Conservation (phyloP, 2,888 invertebrate species). For the Melanophora roralis region DNA sequence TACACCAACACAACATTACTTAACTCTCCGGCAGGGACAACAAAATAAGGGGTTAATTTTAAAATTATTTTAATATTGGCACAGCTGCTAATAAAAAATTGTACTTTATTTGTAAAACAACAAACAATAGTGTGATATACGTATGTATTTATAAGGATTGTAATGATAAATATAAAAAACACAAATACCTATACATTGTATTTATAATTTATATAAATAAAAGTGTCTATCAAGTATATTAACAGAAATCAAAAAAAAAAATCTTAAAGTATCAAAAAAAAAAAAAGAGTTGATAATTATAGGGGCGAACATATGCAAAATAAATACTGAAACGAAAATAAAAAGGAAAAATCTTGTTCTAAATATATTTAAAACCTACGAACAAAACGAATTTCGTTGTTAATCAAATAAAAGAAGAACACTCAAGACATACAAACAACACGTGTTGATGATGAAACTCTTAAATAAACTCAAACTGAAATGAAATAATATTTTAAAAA, state of each 20-base stretch:
- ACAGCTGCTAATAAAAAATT: constrained; percentile 60
- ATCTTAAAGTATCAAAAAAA: constrained; percentile 7
- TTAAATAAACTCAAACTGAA: background rate
- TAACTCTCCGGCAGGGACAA: background rate
- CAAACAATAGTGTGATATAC: constrained; percentile 36
- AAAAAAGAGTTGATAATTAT: background rate
- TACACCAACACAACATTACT: background rate
- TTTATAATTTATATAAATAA: background rate
- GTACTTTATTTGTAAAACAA: constrained; percentile 35
- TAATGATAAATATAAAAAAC: constrained; percentile 10
- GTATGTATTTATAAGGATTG: no score
- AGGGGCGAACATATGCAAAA: constrained; percentile 35
- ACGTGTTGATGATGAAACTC: constrained; percentile 34
- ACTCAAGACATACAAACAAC: background rate
- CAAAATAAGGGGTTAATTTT: constrained; percentile 36
- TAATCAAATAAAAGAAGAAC: constrained; percentile 5
- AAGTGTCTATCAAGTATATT: background rate
- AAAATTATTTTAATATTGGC: constrained; percentile 49
- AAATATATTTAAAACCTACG: background rate
- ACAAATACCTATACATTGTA: background rate
- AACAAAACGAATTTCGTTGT: constrained; percentile 4
- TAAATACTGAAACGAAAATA: background rate
- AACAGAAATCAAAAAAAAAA: constrained; percentile 18
- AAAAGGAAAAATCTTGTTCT: background rate
- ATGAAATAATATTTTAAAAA: background rate